Base-by-base conservation (phyloP, 2,113 vertebrate species). In the mouse (Mus musculus) region DNA sequence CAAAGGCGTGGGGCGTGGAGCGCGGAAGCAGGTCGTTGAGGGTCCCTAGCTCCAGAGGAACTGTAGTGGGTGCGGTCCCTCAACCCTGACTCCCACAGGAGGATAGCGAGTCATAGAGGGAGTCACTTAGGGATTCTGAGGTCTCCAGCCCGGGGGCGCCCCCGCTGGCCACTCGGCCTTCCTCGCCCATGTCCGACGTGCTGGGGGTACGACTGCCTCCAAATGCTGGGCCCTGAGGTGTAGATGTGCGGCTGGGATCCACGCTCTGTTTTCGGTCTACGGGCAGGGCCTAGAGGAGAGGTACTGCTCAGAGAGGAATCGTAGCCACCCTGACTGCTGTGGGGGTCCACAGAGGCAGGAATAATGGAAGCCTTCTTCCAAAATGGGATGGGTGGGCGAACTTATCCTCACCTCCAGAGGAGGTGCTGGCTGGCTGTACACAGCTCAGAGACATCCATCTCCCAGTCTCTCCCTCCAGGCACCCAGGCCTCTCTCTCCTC, bases 11-110 rank as follows among this genome's bases (percentile, higher is more conserved):
- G 95, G 91, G 93, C 46, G 5, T 0, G 61, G 92, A 46, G 71
- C 36, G 20, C 1, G 73, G 63, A 14, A 61, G 54, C 73, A 7
- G 10, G 56, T 85, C 65, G 56, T 52, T 88, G 46, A 59, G 26
- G 82, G 85, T 42, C 77, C 49, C 82, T 56, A 28, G n/a, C 56
- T 93, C 63, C 39, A 19, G 77, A 33, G 54, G 61, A 91, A 36
- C 26, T 0, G 1, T 12, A 11, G 80, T 12, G 20, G 56, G 65
- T 0, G 6, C 54, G 3, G 85, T 20, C 36, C 24, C 49, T 99
- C 98, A 99, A 96, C 99, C 99, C 96, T 99, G 99, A 98, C 99
- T 99, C 96, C 99, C 99, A 61, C 99, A 99, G 90, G 99, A 99
- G 2, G 99, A 99, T 72, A 99, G 99, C 20, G 99, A 99, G 98